Conservation (phyloP, 2,888 invertebrate species). For the Flabesymbios commensalis region DNA sequence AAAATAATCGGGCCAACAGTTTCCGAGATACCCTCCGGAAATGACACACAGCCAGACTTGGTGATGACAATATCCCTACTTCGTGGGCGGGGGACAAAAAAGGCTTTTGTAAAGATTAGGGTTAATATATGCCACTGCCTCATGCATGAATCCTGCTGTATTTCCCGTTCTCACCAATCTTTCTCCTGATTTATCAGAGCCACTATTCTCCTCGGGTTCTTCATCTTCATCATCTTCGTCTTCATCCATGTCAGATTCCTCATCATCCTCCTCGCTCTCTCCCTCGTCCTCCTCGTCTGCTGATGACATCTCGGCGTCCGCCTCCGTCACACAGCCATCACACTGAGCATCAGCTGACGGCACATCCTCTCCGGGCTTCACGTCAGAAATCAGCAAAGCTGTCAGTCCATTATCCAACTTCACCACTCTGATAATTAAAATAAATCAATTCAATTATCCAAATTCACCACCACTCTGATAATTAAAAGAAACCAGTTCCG, state of each 20-base stretch:
- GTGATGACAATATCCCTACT: no score
- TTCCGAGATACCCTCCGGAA: no score
- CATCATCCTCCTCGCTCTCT: conserved; percentile 11
- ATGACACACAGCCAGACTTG: no score
- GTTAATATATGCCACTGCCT: no score
- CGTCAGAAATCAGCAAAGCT: conserved; percentile 48
- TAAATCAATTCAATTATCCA: no score
- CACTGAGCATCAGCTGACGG: not conserved
- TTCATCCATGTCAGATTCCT: conserved; percentile 18
- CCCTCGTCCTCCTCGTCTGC: conserved; percentile 12
- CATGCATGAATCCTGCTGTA: no score
- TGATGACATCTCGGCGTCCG: not conserved
- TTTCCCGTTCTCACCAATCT: not conserved
- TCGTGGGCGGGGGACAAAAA: no score
- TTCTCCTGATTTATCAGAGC: not conserved
- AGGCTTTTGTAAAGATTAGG: no score
- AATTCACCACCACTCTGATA: no score
- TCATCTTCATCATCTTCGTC: conserved; percentile 6
- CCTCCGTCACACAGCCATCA: not conserved
- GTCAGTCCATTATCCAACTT: conserved; percentile 46
- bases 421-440: conserved; percentile 37
- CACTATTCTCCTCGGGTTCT: not conserved
- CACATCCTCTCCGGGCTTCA: not conserved
- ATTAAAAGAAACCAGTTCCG: no score
- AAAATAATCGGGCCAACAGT: no score